Conservation (phyloP, 2,888 invertebrate species). For the Rhagonycha lutea region DNA sequence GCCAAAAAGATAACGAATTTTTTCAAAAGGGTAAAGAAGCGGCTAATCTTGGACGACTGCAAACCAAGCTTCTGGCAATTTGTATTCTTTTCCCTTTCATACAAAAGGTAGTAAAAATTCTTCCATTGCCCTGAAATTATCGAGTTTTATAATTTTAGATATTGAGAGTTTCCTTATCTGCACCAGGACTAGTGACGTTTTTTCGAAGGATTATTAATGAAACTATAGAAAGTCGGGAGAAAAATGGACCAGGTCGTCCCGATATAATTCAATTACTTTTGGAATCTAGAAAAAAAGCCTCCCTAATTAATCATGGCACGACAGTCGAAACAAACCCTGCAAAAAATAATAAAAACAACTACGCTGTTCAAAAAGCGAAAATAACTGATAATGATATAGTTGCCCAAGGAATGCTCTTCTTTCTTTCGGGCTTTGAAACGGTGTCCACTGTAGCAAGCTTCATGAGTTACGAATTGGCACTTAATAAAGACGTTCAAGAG, state of each 20-base stretch:
- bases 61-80: not conserved
- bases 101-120: not conserved
- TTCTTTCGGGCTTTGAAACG: not conserved
- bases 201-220: slow-evolving; percentile 31
- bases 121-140: not conserved
- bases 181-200: slow-evolving; percentile 17
- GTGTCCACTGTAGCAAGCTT: not conserved
- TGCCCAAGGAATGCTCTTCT: slow-evolving; percentile 3
- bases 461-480: not conserved
- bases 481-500: not conserved
- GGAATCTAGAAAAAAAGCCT: slow-evolving; percentile 17
- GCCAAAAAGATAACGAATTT: slow-evolving; percentile 60
- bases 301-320: not conserved
- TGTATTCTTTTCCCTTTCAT: not conserved
- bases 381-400: slow-evolving; percentile 4
- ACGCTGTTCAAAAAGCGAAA: not conserved
- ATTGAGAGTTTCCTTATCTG: slow-evolving; percentile 6
- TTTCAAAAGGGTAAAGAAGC: slow-evolving; percentile 57
- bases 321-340: not conserved
- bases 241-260: slow-evolving; percentile 5
- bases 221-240: slow-evolving; percentile 23
- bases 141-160: slow-evolving; percentile 2
- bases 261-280: slow-evolving; percentile 25
- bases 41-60: slow-evolving; percentile 46
- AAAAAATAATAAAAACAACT: no score